Evolutionary conservation across 2,888 invertebrate species (phyloP), one percentile per base, ranked within the genome.

Genomic region (Cataglyphis rosenhaueri): DNA sequence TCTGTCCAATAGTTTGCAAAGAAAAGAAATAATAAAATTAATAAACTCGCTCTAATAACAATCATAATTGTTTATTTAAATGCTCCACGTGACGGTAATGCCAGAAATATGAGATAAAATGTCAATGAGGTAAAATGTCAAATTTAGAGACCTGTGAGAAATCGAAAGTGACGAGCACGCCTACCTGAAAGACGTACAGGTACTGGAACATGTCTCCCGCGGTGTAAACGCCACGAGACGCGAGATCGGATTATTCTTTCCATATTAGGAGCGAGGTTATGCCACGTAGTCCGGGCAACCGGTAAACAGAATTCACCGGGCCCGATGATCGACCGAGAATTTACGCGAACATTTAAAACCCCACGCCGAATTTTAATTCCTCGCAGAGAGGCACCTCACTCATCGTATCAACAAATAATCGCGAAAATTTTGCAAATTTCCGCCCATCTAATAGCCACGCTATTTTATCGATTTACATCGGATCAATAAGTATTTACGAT

Each of bases 151-250:
- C 78, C 41, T 59, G 41, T 18, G 44, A 8, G 25, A 55, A 32
- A 52, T 48, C 66, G 41, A 75, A 29, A n/a, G n/a, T 75, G 82
- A 82, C 65, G 75, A 68, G 48, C 48, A 74, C 29, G 82, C 83
- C 76, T 93, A 93, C 93, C 93, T 93, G 91, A 83, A 92, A 92
- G 87, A 92, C 82, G 88, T 92, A 90, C 86, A 91, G 87, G 83
- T 93, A 93, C 91, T 92, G 93, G 91, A 93, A 93, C 93, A 93
- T 93, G 87, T 85, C 87, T 81, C 65, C 52, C 81, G 66, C 57
- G 74, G 44, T 73, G 68, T 68, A 64, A 84, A 84, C 89, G 87
- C 83, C 74, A 85, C 85, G 83, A 81, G 82, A 87, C 84, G 66
- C 81, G 87, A 86, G 90, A 90, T 86, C 90, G 89, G 88, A 90